A percentile compares a stretch with the other conserved stretches of the same genome.
These are phyloP conservation scores for Lampris incognitus DNA, from an alignment of 2,113 vertebrate genomes.

Conservation along the genomic window DNA sequence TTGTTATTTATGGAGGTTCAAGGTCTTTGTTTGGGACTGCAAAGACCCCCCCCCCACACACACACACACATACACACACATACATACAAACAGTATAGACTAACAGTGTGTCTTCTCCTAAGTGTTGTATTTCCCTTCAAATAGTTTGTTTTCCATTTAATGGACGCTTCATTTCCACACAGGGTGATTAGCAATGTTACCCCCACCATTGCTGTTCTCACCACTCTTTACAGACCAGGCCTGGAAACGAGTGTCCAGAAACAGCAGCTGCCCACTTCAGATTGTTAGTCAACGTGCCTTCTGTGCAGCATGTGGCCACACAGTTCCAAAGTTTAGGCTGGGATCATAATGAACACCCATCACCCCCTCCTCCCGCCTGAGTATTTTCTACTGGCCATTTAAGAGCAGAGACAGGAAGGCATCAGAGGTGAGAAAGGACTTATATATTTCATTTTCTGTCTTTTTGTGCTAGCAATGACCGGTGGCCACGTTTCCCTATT, in stretches of 20 bases:
- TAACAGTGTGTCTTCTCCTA: slow-evolving; percentile 49
- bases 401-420: slow-evolving; percentile 27
- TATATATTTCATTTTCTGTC: slow-evolving; percentile 34
- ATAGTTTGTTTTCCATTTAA: slow-evolving; percentile 78
- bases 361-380: slow-evolving; percentile 60
- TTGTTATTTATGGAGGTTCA: slow-evolving; percentile 22
- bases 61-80: too few species aligned
- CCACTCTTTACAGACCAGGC: slow-evolving; percentile 72
- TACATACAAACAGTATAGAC: slow-evolving; percentile 29
- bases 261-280: slow-evolving; percentile 68
- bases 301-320: slow-evolving; percentile 62
- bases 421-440: slow-evolving; percentile 13
- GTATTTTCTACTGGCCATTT: slow-evolving; percentile 60
- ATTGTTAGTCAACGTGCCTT: slow-evolving; percentile 73
- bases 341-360: slow-evolving; percentile 77
- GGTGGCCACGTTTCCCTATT: slow-evolving; percentile 12
- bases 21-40: slow-evolving; percentile 20
- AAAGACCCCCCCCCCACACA: too few species aligned
- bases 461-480: slow-evolving; percentile 5
- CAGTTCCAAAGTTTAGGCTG: slow-evolving; percentile 62
- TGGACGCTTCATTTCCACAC: slow-evolving; percentile 63
- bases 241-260: slow-evolving; percentile 69
- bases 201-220: slow-evolving; percentile 72
- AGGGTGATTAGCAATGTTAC: slow-evolving; percentile 59
- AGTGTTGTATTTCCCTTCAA: slow-evolving; percentile 74